A percentile compares a stretch with the other conserved stretches of the same genome.
Conservation (phyloP, 1,140 invertebrate species). For the Melipona quadrifasciata region DNA sequence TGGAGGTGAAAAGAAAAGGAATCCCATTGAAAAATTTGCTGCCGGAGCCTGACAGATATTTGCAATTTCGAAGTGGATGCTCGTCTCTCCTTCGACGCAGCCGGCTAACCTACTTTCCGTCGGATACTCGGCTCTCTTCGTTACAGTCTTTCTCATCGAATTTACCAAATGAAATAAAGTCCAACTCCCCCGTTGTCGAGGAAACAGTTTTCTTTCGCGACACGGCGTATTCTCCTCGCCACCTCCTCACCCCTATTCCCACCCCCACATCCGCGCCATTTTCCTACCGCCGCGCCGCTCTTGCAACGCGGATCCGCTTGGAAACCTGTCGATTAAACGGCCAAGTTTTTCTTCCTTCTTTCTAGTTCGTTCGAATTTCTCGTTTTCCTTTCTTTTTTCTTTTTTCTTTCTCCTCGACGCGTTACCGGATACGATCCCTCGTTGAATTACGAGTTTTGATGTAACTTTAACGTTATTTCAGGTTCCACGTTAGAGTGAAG, state of each 20-base stretch:
- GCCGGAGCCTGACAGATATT: slow-evolving; percentile 29
- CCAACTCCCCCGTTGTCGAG: neutral
- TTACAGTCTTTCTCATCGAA: slow-evolving; percentile 49
- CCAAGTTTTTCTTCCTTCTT: neutral
- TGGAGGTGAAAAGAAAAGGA: neutral
- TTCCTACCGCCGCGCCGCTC: too few species aligned
- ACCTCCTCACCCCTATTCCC: neutral
- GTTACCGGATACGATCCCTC: neutral
- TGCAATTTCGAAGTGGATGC: slow-evolving; percentile 35
- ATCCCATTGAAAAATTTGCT: slow-evolving; percentile 34
- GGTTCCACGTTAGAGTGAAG: too few species aligned
- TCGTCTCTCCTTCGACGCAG: neutral
- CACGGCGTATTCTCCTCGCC: slow-evolving; percentile 1
- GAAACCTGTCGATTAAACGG: slow-evolving; percentile 15
- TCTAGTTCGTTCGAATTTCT: neutral
- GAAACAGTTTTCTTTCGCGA: slow-evolving; percentile 43
- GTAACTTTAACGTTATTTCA: neutral
- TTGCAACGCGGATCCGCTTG: neutral
- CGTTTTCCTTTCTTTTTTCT: neutral
- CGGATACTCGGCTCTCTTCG: slow-evolving; percentile 27
- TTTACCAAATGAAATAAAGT: slow-evolving; percentile 47
- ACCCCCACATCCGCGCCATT: neutral
- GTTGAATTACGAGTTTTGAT: neutral
- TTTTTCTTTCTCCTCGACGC: neutral
- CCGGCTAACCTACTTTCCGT: slow-evolving; percentile 31